These are phyloP conservation scores for Ellobius talpinus DNA, from an alignment of 2,113 vertebrate species.

Conservation along the genomic window DNA sequence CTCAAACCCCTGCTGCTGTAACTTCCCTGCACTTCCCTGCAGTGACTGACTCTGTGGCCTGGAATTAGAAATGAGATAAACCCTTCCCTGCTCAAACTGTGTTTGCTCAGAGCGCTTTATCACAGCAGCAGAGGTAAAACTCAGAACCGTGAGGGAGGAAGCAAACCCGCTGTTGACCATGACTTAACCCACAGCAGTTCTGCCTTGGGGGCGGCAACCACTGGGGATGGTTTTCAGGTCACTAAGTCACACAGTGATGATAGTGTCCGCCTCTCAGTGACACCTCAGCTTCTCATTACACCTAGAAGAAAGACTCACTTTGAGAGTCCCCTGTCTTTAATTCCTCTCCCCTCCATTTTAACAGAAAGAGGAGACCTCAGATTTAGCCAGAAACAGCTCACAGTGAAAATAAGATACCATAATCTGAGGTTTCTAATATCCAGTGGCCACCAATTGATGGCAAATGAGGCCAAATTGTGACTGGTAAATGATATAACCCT, in stretches of 20 bases:
- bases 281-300: background rate
- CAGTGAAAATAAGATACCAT: background rate
- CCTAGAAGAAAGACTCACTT: background rate
- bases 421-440: background rate
- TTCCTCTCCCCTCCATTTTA: background rate
- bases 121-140: background rate
- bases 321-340: background rate
- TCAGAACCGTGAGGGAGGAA: too few relatives aligned
- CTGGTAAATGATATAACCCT: background rate
- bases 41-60: background rate
- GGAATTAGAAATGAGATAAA: background rate
- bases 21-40: too few relatives aligned
- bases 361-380: background rate
- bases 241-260: background rate
- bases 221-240: background rate
- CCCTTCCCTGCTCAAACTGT: background rate
- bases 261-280: background rate
- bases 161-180: background rate
- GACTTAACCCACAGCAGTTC: background rate
- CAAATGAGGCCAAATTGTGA: background rate
- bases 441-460: background rate
- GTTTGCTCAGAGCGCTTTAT: too few relatives aligned
- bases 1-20: background rate
- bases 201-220: rapidly evolving
- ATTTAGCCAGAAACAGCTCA: background rate